Evolutionary conservation across 2,888 invertebrate species (phyloP), one percentile per base, ranked within the genome.

Genomic region (Trypoxylon attenuatum): DNA sequence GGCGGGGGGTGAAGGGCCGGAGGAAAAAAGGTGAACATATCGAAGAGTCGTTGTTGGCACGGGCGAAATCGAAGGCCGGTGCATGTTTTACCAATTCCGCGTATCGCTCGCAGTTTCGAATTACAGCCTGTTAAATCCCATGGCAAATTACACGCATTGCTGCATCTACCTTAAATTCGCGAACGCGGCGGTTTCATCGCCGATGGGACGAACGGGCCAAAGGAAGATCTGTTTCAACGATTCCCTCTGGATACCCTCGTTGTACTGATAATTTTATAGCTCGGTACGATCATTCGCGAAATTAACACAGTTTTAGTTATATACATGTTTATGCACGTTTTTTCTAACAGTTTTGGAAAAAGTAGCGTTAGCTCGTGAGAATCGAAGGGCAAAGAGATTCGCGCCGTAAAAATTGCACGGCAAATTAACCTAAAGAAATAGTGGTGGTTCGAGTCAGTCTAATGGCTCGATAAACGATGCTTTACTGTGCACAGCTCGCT

Each of bases 391-490:
- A n/a, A n/a, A n/a, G n/a, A n/a, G n/a, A n/a, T 13, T 13, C 46
- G 39, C 25, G 49, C 65, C 50, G 53, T 68, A 61, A 75, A 77
- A 75, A 62, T 77, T 61, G 64, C 61, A 72, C 71, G 60, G 69
- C 72, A 73, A 72, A 76, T 76, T 75, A 59, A 77, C 65, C 71
- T 61, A 62, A 55, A 47, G 66, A 77, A 68, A 77, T 66, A 65
- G 67, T 64, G 53, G 60, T 46, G 21, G 50, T 54, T 21, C 53
- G 49, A 54, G 62, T 27, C 59, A 50, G 65, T 71, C 67, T 68
- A 75, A 76, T 76, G 76, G 77, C 55, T 71, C 67, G 77, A 59
- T 62, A 61, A 72, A 68, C 77, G 63, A 68, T 72, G 67, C 61
- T 77, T 75, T 68, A 72, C 61, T 27, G 58, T 52, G 43, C 61